phyloP scores from a whole-genome alignment of 2,888 invertebrate genomes.

The Caradrina kadenii region DNA sequence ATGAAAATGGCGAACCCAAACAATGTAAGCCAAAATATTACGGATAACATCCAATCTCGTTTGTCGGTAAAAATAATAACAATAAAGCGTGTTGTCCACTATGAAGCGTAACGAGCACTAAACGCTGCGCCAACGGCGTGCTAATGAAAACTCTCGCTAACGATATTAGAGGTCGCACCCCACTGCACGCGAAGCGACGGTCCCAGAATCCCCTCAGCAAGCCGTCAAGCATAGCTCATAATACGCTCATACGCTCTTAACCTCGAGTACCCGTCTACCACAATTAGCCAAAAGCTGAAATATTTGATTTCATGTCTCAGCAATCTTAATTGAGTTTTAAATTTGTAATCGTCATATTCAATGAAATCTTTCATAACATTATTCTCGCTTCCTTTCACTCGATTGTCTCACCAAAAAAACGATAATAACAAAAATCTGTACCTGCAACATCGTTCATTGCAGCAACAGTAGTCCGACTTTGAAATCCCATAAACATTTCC shows the following conservation, averaged over 20 bases:
- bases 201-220: not conserved
- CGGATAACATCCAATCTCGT: slow-evolving; percentile 64
- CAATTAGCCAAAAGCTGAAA: too few species aligned
- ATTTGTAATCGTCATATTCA: not conserved
- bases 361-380: not conserved
- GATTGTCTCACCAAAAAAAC: not conserved
- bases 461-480: not conserved
- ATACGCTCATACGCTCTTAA: too few species aligned
- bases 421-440: too few species aligned
- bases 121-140: slow-evolving; percentile 73
- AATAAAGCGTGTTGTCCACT: slow-evolving; percentile 74
- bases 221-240: not conserved
- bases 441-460: not conserved
- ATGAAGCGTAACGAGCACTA: slow-evolving; percentile 78
- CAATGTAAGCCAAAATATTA: slow-evolving; percentile 57
- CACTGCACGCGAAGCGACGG: slow-evolving; percentile 39
- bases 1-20: slow-evolving; percentile 52
- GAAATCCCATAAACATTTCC: not conserved
- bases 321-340: not conserved
- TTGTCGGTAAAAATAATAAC: slow-evolving; percentile 72
- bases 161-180: slow-evolving; percentile 67
- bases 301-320: not conserved
- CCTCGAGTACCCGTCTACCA: too few species aligned
- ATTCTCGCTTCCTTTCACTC: not conserved
- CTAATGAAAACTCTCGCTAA: slow-evolving; percentile 81